Evolutionary conservation across 2,888 invertebrate genomes (phyloP).

Genomic region (Agonopterix heracliana): DNA sequence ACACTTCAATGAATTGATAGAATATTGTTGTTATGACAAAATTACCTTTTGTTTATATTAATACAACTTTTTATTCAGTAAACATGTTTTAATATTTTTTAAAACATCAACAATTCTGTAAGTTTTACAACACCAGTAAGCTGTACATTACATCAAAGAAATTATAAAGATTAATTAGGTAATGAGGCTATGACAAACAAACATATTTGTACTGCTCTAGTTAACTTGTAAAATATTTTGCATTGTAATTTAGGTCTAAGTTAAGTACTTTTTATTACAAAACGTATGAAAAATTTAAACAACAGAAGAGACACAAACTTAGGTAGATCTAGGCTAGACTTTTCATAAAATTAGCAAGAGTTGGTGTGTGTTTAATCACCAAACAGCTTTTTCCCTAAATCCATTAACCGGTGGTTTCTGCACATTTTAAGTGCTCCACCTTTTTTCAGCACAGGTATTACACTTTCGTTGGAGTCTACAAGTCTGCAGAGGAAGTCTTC

Average conservation of each 20-base stretch:
- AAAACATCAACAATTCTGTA: not conserved
- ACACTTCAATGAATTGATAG: too few species aligned
- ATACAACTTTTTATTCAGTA: not conserved
- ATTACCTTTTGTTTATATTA: too few species aligned
- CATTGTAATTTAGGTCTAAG: not conserved
- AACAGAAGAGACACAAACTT: not conserved
- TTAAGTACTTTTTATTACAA: constrained; percentile 13
- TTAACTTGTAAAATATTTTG: not conserved
- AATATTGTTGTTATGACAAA: too few species aligned
- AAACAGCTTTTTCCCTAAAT: constrained; percentile 90
- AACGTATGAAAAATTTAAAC: constrained; percentile 4
- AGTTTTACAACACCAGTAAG: too few species aligned
- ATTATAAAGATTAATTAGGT: too few species aligned
- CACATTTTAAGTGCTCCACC: constrained; percentile 89
- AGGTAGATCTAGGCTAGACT: not conserved
- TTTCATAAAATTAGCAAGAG: not conserved
- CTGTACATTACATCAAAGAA: too few species aligned
- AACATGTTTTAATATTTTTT: not conserved
- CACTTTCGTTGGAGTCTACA: constrained; percentile 86
- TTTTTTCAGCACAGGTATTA: constrained; percentile 85
- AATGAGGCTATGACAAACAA: too few species aligned
- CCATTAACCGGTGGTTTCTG: constrained; percentile 92
- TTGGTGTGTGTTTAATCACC: constrained; percentile 79
- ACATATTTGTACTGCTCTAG: too few species aligned
- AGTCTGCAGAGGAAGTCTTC: constrained; percentile 92